phyloP scores from a whole-genome alignment of 1,140 invertebrate genomes.

The Aphaenogaster floridana region DNA sequence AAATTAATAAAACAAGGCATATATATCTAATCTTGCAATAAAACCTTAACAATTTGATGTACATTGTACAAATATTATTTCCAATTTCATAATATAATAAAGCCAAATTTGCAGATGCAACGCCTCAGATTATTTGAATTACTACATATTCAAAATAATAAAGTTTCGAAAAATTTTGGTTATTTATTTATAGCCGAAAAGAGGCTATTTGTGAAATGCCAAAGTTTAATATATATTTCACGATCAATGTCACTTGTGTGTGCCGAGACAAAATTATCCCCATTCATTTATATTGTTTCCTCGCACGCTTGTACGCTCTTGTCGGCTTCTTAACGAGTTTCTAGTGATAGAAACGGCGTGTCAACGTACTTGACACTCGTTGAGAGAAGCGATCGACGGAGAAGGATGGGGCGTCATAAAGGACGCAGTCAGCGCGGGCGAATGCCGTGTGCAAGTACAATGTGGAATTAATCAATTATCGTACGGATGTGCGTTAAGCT shows the following conservation, averaged over 20 bases:
- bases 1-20: not conserved
- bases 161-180: not conserved
- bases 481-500: slow-evolving; percentile 7
- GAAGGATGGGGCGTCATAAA: slow-evolving; percentile 8
- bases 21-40: not conserved
- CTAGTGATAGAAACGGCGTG: slow-evolving; percentile 7
- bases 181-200: too few species aligned
- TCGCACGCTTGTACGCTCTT: not conserved
- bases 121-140: too few species aligned
- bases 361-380: slow-evolving; percentile 13
- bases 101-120: too few species aligned
- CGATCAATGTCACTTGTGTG: not conserved
- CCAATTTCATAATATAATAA: too few species aligned
- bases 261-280: not conserved
- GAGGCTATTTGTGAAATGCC: not conserved
- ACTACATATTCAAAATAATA: too few species aligned
- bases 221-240: not conserved
- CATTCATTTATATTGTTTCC: slow-evolving; percentile 2
- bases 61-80: not conserved
- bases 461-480: slow-evolving; percentile 27
- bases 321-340: not conserved
- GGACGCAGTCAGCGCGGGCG: not conserved
- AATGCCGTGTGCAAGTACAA: slow-evolving; percentile 20
- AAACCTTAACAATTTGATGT: not conserved
- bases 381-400: not conserved